Evolutionary conservation across 2,888 invertebrate genomes (phyloP).

Genomic region (Volucella inanis): DNA sequence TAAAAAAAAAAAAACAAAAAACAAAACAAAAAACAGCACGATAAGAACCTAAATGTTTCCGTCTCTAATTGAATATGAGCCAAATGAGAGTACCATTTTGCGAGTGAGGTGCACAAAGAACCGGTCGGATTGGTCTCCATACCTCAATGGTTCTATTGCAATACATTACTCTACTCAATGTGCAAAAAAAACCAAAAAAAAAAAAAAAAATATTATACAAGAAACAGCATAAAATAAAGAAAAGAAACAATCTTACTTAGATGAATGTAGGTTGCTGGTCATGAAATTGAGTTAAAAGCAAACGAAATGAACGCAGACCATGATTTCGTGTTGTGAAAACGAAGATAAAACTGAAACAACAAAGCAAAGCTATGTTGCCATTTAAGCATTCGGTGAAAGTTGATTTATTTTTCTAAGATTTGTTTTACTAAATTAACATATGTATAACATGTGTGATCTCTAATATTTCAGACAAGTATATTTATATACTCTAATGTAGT

Average conservation of each 20-base stretch:
- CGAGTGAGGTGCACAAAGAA: constrained; percentile 63
- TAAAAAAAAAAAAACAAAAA: too few species aligned
- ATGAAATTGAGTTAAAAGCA: constrained; percentile 47
- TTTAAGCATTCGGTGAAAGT: not conserved
- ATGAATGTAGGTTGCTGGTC: constrained; percentile 37
- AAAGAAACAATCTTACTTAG: not conserved
- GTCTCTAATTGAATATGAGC: constrained; percentile 68
- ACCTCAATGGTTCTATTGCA: constrained; percentile 52
- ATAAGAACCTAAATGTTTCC: constrained; percentile 58
- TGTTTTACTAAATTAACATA: too few species aligned
- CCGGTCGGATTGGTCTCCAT: constrained; percentile 70
- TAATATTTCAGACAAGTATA: too few species aligned
- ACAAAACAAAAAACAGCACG: constrained; percentile 58
- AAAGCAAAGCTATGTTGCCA: constrained; percentile 25
- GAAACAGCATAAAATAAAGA: constrained; percentile 28
- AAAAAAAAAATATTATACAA: not conserved
- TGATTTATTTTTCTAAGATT: not conserved
- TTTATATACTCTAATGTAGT: too few species aligned
- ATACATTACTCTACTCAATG: constrained; percentile 48
- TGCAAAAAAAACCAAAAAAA: constrained; percentile 36
- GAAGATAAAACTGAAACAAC: constrained; percentile 6
- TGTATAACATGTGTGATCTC: too few species aligned
- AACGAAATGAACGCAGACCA: constrained; percentile 41
- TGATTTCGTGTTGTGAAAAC: not conserved
- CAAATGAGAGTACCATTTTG: constrained; percentile 62